These are phyloP conservation scores for Sinocyclocheilus maitianheensis DNA, from an alignment of 2,113 vertebrate species.

Conservation along the genomic window DNA sequence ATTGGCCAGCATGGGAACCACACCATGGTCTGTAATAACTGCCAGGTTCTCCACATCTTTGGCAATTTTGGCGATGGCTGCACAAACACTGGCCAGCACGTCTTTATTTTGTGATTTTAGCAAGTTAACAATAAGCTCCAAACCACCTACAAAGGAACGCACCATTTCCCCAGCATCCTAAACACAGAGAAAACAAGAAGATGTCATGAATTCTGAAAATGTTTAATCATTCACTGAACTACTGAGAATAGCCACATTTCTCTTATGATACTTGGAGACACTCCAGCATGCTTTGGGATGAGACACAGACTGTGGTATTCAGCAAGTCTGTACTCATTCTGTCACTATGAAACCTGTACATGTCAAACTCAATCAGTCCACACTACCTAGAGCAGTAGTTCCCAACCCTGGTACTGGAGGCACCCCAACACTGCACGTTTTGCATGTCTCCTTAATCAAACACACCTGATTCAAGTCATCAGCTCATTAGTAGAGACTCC, in stretches of 20 bases:
- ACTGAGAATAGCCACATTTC: neutral
- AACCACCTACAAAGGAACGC: slow-evolving; percentile 88
- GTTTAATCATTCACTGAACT: neutral
- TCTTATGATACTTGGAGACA: neutral
- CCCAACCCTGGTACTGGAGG: too few species aligned
- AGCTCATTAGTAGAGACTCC: too few species aligned
- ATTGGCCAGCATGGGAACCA: slow-evolving; percentile 85
- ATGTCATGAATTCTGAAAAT: neutral
- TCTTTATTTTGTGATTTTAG: slow-evolving; percentile 88
- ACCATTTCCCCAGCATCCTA: slow-evolving; percentile 93
- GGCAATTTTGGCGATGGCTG: slow-evolving; percentile 90
- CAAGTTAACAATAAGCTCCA: slow-evolving; percentile 89
- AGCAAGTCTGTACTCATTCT: slow-evolving; percentile 12
- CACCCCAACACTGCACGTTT: too few species aligned
- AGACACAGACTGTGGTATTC: neutral
- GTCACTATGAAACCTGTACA: neutral
- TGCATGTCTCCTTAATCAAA: too few species aligned
- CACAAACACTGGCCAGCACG: slow-evolving; percentile 89
- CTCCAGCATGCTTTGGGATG: neutral
- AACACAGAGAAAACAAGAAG: slow-evolving; percentile 53
- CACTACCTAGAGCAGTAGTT: neutral
- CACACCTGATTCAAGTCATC: too few species aligned
- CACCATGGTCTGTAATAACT: slow-evolving; percentile 88
- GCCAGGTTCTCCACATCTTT: slow-evolving; percentile 93
- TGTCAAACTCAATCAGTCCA: slow-evolving; percentile 1